Conservation (phyloP, 2,797 vertebrate species). For the Eulemur coronatus region DNA sequence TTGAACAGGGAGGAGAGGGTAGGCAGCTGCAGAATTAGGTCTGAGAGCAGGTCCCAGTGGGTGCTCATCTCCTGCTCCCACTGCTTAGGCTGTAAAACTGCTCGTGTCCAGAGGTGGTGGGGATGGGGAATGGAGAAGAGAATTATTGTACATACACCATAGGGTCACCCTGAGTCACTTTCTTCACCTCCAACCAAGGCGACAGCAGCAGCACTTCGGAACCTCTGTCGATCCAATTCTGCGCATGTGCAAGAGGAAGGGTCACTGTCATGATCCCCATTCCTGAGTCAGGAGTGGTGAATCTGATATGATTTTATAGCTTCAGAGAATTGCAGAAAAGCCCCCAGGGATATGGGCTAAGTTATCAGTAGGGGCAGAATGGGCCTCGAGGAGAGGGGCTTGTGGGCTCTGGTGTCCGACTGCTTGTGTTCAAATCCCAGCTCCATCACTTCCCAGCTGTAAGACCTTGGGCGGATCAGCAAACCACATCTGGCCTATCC, state of each 20-base stretch:
- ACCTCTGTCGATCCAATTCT: neutral
- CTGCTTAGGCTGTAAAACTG: neutral
- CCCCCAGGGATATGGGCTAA: neutral
- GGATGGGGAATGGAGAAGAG: neutral
- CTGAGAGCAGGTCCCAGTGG: neutral
- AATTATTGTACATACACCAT: neutral
- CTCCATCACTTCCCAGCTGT: neutral
- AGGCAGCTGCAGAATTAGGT: neutral
- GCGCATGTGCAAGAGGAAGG: fast-evolving
- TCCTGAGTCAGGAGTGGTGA: neutral
- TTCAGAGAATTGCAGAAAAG: neutral
- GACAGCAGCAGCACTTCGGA: neutral
- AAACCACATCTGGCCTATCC: neutral
- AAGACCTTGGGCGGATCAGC: neutral
- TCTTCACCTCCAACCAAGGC: neutral
- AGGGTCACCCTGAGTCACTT: neutral
- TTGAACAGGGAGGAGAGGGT: neutral
- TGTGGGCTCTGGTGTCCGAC: neutral
- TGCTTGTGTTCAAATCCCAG: neutral
- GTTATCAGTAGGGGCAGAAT: neutral
- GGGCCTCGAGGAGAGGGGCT: neutral
- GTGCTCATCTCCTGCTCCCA: neutral
- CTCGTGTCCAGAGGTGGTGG: neutral
- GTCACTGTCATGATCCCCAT: neutral
- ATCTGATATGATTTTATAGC: neutral